These are phyloP conservation scores for Drosophila longiperda DNA, from an alignment of 2,888 invertebrate genomes.

Conservation along the genomic window DNA sequence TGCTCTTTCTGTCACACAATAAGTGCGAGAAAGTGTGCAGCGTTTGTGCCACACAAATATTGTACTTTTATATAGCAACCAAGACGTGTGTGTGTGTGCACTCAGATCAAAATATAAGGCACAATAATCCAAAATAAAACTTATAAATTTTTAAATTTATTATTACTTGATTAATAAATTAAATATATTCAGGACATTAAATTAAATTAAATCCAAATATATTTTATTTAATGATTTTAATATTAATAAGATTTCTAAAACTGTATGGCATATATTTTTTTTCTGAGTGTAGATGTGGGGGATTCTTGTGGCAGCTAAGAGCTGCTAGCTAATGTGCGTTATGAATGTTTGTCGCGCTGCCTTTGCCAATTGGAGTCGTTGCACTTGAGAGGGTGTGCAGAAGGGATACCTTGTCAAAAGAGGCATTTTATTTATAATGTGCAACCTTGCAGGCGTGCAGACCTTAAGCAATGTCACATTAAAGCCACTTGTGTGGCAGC, in stretches of 20 bases:
- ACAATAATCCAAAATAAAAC: background rate
- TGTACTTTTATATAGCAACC: slow-evolving; percentile 60
- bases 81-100: slow-evolving; percentile 4
- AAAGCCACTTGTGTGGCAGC: slow-evolving; percentile 29
- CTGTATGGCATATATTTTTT: background rate
- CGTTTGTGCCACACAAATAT: slow-evolving; percentile 60
- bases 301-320: slow-evolving; percentile 7
- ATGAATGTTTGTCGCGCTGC: slow-evolving; percentile 57
- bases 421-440: slow-evolving; percentile 29
- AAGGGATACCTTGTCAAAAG: slow-evolving; percentile 9
- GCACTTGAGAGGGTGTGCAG: slow-evolving; percentile 49
- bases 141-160: background rate
- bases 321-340: slow-evolving; percentile 55
- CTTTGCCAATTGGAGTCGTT: slow-evolving; percentile 44
- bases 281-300: background rate
- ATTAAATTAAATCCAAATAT: background rate
- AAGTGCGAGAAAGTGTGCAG: slow-evolving; percentile 26
- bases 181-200: background rate
- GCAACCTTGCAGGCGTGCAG: slow-evolving; percentile 19
- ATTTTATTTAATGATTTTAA: background rate
- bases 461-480: slow-evolving; percentile 12
- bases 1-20: slow-evolving; percentile 14
- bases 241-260: background rate
- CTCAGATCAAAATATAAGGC: background rate
- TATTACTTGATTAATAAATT: background rate